A percentile compares a stretch with the other conserved stretches of the same genome.
phyloP scores from a whole-genome alignment of 2,113 vertebrate genomes.

The Sarotherodon lohbergeri region DNA sequence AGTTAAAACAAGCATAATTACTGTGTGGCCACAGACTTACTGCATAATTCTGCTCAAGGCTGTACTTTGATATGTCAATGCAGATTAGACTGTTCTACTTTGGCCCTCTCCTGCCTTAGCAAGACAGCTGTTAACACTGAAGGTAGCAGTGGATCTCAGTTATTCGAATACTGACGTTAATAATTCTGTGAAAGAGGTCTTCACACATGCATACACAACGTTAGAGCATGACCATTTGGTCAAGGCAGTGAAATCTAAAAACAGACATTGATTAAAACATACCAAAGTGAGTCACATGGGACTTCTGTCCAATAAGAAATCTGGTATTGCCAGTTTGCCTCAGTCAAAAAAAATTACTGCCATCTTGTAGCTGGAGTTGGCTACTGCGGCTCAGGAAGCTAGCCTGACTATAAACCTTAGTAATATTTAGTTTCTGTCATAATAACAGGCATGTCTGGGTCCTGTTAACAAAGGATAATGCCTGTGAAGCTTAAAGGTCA shows the following conservation, averaged over 20 bases:
- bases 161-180: background rate
- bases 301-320: background rate
- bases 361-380: background rate
- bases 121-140: background rate
- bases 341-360: background rate
- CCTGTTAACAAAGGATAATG: background rate
- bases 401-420: background rate
- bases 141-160: background rate
- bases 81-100: constrained; percentile 2
- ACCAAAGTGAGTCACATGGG: background rate
- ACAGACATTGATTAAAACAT: background rate
- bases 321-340: background rate
- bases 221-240: background rate
- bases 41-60: constrained; percentile 2
- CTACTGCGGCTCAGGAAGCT: background rate
- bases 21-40: background rate
- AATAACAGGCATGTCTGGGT: background rate
- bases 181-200: background rate
- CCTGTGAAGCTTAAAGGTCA: background rate
- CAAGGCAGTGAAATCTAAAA: background rate
- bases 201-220: background rate
- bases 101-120: background rate
- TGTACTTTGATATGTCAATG: constrained; percentile 26
- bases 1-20: background rate
- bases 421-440: background rate